Evolutionary conservation across 2,888 invertebrate species (phyloP).

Genomic region (Lingula anatina): DNA sequence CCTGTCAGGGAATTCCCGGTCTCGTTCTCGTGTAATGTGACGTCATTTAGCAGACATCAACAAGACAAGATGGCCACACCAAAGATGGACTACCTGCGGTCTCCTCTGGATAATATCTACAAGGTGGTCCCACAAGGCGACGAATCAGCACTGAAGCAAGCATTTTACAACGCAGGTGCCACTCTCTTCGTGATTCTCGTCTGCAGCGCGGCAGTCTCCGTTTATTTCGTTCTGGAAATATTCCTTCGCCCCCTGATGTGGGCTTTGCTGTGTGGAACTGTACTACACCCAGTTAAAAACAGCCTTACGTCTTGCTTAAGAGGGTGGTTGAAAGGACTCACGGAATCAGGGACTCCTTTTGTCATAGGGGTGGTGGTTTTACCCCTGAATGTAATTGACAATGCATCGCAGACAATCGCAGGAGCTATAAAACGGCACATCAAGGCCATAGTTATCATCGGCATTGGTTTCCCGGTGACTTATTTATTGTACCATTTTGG

Average conservation of each 20-base stretch:
- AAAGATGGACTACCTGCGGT: conserved; percentile 17
- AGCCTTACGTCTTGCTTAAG: conserved; percentile 70
- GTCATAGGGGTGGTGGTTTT: conserved; percentile 49
- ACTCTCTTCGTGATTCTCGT: conserved; percentile 64
- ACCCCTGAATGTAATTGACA: conserved; percentile 73
- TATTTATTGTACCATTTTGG: conserved; percentile 69
- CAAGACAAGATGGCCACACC: conserved; percentile 20
- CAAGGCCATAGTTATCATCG: conserved; percentile 58
- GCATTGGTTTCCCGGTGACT: conserved; percentile 55
- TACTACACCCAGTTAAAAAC: conserved; percentile 90
- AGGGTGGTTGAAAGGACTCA: conserved; percentile 62
- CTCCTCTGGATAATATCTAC: conserved; percentile 43
- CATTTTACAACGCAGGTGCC: conserved; percentile 85
- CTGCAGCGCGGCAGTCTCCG: conserved; percentile 58
- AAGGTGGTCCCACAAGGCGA: conserved; percentile 49
- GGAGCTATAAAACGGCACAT: conserved; percentile 66
- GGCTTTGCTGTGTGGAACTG: conserved; percentile 94
- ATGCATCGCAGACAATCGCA: conserved; percentile 70
- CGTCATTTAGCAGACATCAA: too few relatives aligned
- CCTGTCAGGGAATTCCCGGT: too few relatives aligned
- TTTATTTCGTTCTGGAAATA: conserved; percentile 65
- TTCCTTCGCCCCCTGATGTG: conserved; percentile 91
- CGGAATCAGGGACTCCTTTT: conserved; percentile 52
- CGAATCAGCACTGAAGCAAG: conserved; percentile 85
- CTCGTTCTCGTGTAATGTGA: too few relatives aligned